These are phyloP conservation scores for Eudyptes chrysolophus DNA, from an alignment of 2,113 vertebrate genomes.

Conservation along the genomic window DNA sequence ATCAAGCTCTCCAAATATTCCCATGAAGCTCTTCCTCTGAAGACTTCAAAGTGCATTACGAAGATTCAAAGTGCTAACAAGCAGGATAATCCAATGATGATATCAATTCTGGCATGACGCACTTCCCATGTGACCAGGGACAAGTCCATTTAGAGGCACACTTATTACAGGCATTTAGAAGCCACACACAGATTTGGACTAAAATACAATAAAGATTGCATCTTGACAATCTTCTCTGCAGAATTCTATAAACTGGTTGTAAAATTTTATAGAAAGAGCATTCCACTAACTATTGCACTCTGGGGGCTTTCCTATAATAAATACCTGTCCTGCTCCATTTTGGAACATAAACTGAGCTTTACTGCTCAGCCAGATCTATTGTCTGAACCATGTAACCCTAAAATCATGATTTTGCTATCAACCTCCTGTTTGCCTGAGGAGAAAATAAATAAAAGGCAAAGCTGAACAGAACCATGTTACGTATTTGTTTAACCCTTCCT, in stretches of 20 bases:
- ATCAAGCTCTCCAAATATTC: conserved; percentile 52
- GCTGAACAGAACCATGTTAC: not conserved
- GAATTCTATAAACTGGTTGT: not conserved
- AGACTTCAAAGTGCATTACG: conserved; percentile 56
- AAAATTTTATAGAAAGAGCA: conserved; percentile 42
- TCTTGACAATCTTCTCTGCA: not conserved
- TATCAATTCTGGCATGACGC: conserved; percentile 17
- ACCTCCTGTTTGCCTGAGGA: not conserved
- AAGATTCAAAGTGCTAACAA: conserved; percentile 39
- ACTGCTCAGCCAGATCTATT: not conserved
- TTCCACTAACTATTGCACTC: not conserved
- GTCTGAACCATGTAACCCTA: not conserved
- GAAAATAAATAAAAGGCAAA: not conserved
- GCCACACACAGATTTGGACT: not conserved
- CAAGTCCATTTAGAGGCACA: conserved; percentile 14
- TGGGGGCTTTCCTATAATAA: not conserved
- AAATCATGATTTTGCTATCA: not conserved
- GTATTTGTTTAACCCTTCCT: not conserved
- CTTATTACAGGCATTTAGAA: not conserved
- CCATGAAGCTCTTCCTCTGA: conserved; percentile 48
- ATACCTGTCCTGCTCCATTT: conserved; percentile 22
- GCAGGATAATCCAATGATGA: conserved; percentile 36
- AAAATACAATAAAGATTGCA: not conserved
- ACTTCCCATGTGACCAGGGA: not conserved
- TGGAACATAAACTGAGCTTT: not conserved